phyloP scores from a whole-genome alignment of 2,888 invertebrate species.

The Tanaodytes sp. region DNA sequence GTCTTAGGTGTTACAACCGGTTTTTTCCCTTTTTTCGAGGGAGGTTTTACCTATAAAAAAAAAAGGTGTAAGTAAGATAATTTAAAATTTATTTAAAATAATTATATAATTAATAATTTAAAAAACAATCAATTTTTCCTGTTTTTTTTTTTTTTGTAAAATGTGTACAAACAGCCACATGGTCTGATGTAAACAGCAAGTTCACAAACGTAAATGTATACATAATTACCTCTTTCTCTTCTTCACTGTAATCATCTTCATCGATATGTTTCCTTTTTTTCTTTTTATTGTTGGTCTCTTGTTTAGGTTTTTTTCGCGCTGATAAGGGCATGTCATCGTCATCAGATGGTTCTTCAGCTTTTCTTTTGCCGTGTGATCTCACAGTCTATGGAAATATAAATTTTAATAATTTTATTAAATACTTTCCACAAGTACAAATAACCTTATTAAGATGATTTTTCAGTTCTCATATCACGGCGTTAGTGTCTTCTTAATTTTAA shows the following conservation, averaged over 20 bases:
- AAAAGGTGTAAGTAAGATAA: too few species aligned
- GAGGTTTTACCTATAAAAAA: constrained; percentile 53
- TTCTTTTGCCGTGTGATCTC: constrained; percentile 72
- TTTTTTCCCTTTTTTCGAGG: constrained; percentile 66
- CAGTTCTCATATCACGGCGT: too few species aligned
- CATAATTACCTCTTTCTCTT: constrained; percentile 64
- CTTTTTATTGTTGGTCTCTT: constrained; percentile 76
- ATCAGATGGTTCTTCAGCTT: constrained; percentile 71
- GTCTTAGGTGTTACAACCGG: constrained; percentile 62
- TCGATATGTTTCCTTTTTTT: constrained; percentile 74
- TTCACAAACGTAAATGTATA: too few species aligned
- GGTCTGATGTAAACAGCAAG: too few species aligned
- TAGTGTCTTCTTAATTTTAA: too few species aligned
- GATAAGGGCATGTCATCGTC: constrained; percentile 80
- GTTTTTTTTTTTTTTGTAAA: too few species aligned
- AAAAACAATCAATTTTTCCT: too few species aligned
- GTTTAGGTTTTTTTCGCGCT: constrained; percentile 80
- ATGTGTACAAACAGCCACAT: too few species aligned
- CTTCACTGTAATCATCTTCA: constrained; percentile 64
- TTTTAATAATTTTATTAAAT: constrained; percentile 31
- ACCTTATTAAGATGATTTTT: too few species aligned
- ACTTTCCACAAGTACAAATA: too few species aligned
- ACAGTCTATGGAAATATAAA: constrained; percentile 56
- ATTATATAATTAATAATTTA: too few species aligned
- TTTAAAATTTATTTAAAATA: too few species aligned